phyloP scores from a whole-genome alignment of 2,888 invertebrate genomes.

The Lypha dubia region DNA sequence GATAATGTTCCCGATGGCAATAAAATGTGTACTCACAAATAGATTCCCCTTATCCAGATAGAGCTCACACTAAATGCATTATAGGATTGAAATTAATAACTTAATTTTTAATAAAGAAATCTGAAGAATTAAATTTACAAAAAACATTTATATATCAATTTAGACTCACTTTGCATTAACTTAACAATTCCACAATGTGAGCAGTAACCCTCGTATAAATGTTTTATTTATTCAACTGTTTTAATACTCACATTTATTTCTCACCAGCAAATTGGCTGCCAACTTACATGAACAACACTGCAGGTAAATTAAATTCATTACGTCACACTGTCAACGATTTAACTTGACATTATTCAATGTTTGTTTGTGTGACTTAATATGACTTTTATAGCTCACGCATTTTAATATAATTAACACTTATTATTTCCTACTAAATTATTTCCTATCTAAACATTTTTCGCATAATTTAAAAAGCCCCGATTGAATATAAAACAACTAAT shows the following conservation, averaged over 20 bases:
- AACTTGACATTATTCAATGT: conserved; percentile 52
- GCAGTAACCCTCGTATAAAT: neutral
- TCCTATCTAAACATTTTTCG: conserved; percentile 33
- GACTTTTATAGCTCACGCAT: conserved; percentile 28
- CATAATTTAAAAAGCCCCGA: conserved; percentile 37
- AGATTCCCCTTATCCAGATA: no score
- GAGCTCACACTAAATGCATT: no score
- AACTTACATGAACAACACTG: neutral
- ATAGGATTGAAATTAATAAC: no score
- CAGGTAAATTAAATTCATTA: neutral
- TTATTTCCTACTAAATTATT: conserved; percentile 44
- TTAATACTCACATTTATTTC: neutral
- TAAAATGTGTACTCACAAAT: no score
- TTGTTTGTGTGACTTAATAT: neutral
- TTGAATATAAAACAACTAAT: neutral
- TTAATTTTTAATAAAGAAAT: no score
- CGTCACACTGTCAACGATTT: conserved; percentile 24
- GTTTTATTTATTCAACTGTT: conserved; percentile 1
- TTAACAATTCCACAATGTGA: neutral
- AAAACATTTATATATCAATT: no score
- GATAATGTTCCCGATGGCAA: no score
- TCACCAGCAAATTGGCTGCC: neutral
- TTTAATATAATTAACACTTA: conserved; percentile 7
- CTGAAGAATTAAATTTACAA: no score
- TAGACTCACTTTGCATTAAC: neutral